A percentile compares a stretch with the other conserved stretches of the same genome.
These are phyloP conservation scores for Oreotrochilus melanogaster DNA, from an alignment of 2,113 vertebrate genomes.

Conservation along the genomic window DNA sequence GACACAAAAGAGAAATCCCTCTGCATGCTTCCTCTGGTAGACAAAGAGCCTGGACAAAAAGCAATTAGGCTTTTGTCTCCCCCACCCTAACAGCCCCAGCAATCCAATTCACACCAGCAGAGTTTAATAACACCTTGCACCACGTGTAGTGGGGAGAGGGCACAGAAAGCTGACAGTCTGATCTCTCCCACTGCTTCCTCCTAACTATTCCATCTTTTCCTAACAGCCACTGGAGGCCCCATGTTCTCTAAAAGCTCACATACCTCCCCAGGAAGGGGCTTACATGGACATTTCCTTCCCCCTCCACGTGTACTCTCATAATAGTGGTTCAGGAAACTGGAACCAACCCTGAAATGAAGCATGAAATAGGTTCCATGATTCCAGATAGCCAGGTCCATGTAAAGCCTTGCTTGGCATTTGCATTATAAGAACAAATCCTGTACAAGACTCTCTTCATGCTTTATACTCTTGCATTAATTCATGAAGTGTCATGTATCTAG, in stretches of 20 bases:
- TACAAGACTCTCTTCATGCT: background rate
- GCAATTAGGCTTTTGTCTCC: background rate
- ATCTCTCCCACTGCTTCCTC: background rate
- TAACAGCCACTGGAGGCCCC: background rate
- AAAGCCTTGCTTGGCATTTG: constrained; percentile 39
- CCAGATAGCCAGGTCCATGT: background rate
- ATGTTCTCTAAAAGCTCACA: background rate
- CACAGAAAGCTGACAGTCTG: background rate
- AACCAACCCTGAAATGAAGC: constrained; percentile 19
- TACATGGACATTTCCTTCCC: background rate
- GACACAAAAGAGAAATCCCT: background rate
- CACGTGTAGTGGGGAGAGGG: background rate
- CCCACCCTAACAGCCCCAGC: background rate
- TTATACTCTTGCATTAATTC: constrained; percentile 56
- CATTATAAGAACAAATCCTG: constrained; percentile 16
- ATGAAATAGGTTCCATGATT: background rate
- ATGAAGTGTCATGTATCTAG: constrained; percentile 43
- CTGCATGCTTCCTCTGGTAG: background rate
- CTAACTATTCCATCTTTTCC: background rate
- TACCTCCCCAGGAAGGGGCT: rapidly evolving
- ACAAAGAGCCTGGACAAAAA: background rate
- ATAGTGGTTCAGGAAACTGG: background rate
- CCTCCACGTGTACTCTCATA: rapidly evolving
- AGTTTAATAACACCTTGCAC: background rate
- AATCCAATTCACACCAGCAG: background rate